Base-by-base conservation (phyloP, 2,113 vertebrate genomes). In the Aegotheles bennettii region DNA sequence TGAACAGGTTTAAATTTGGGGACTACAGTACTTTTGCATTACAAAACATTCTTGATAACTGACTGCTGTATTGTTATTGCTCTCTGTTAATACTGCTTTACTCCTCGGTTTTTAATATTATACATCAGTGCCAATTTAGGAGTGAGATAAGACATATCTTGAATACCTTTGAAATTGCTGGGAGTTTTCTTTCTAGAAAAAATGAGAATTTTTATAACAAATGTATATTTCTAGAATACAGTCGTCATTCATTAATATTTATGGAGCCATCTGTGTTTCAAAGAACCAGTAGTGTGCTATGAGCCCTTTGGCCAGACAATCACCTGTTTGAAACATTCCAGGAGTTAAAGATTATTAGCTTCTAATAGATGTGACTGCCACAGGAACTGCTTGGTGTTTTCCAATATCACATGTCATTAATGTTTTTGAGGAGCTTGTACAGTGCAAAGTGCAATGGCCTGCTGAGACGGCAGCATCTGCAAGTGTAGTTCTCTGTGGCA, bases 381-480 rank as follows among this genome's bases (percentile, higher is more conserved):
- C 23, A n/a, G 69, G 68, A 75, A 38, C 40, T 63, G 43, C 28
- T 75, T 54, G 23, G 18, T 3, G 1, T 47, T 47, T 77, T 64
- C 38, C 23, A 21, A 0, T 42, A 10, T 54, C 0, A 1, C 8
- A 20, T 20, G 31, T 47, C 43, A 40, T 38, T 68, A 69, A 40
- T 45, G 29, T 31, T 89, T 79, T 47, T n/a, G 42, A 57, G 42
- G 29, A 61, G 43, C 40, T 76, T 82, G 63, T 47, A 51, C 26
- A 43, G 8, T 15, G 26, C 28, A 35, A 65, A 65, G 10, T 35
- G 26, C 36, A 43, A 3, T n/a, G 35, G 35, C 35, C 54, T 78
- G 11, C 21, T 33, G 42, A 63, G 53, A 59, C 0, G 21, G 35
- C 31, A 65, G 33, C 29, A 10, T 33, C 29, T 35, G 29, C 29